Evolutionary conservation across 2,797 vertebrate species (phyloP).

Genomic region (Pipistrellus nathusii): DNA sequence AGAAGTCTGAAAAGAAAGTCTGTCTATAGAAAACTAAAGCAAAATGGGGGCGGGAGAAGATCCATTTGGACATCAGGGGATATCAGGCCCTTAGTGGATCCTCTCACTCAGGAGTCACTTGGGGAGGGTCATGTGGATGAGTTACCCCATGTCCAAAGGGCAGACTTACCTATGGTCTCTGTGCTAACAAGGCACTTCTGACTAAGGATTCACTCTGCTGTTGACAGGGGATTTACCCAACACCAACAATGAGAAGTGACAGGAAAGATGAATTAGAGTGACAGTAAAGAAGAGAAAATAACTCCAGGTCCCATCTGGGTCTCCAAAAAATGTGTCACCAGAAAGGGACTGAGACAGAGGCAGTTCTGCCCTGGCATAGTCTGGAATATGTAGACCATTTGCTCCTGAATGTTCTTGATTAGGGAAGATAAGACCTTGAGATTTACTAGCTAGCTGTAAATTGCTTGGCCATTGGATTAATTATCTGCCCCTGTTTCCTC

Average conservation of each 20-base stretch:
- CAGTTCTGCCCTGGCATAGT: background rate
- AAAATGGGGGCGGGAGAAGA: background rate
- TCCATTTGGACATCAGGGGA: background rate
- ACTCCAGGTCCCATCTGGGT: background rate
- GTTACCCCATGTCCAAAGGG: background rate
- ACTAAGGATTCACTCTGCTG: background rate
- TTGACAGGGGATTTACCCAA: background rate
- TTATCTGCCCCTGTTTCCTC: background rate
- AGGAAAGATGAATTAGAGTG: background rate
- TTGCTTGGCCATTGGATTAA: background rate
- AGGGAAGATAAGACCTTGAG: background rate
- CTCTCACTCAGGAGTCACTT: background rate
- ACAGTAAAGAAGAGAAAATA: background rate
- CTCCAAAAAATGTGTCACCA: background rate
- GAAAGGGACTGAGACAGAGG: background rate
- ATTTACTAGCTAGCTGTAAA: background rate
- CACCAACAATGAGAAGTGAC: background rate
- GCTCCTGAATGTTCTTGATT: background rate
- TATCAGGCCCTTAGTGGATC: background rate
- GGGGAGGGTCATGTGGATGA: background rate
- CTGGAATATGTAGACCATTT: background rate
- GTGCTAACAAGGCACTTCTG: background rate
- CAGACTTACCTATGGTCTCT: background rate
- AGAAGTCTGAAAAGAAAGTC: background rate
- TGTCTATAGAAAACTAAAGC: background rate